A percentile compares a stretch with the other conserved stretches of the same genome.
These are phyloP conservation scores for Agrotis puta DNA, from an alignment of 2,888 invertebrate genomes.

Conservation along the genomic window DNA sequence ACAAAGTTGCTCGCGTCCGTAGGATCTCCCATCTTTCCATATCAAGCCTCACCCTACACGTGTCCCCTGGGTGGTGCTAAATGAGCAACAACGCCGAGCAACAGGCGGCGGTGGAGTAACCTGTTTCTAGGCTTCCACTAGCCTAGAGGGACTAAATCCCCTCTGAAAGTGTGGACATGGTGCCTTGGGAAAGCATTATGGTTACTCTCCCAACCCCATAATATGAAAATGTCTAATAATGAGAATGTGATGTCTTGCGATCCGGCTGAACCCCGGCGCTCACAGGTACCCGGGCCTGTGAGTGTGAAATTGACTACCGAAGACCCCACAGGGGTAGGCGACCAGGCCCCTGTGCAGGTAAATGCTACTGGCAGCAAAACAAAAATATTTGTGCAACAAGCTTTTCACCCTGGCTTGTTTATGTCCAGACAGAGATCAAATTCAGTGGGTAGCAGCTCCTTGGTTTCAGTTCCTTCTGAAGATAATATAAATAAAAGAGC, in stretches of 20 bases:
- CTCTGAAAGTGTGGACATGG: neutral
- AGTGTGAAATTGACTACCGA: constrained; percentile 12
- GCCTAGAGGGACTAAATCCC: neutral
- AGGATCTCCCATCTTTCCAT: too few relatives aligned
- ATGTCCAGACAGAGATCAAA: neutral
- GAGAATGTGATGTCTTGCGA: neutral
- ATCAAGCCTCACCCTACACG: too few relatives aligned
- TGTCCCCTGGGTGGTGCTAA: neutral
- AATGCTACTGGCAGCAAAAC: constrained; percentile 13
- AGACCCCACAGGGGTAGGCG: constrained; percentile 4
- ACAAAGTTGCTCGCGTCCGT: too few relatives aligned
- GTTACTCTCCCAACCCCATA: neutral
- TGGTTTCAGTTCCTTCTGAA: too few relatives aligned
- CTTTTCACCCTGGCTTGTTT: neutral
- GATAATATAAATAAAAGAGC: too few relatives aligned
- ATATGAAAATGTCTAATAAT: neutral
- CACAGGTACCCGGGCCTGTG: neutral
- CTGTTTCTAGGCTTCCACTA: neutral
- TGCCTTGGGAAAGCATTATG: neutral
- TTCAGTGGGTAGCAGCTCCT: too few relatives aligned
- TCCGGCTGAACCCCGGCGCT: constrained; percentile 1
- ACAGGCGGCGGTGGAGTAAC: neutral
- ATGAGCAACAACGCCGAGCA: neutral
- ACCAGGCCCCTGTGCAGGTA: constrained; percentile 18
- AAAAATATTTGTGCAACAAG: neutral